These are phyloP conservation scores for Ridgeia piscesae DNA, from an alignment of 1,140 invertebrate genomes.

Conservation along the genomic window DNA sequence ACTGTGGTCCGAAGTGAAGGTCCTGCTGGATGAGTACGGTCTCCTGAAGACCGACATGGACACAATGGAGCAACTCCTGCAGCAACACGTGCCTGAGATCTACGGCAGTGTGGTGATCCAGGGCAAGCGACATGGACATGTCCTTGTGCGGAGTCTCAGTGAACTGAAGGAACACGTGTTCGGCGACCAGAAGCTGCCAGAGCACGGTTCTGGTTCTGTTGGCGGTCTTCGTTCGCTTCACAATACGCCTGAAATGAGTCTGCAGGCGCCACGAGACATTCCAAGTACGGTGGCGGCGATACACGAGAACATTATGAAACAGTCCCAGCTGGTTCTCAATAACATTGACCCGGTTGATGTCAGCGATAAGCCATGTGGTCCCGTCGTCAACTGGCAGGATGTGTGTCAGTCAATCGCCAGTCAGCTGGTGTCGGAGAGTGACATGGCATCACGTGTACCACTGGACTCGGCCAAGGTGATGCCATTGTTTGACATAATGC, in stretches of 20 bases:
- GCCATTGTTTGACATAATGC: background rate
- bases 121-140: background rate
- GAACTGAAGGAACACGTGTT: background rate
- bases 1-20: background rate
- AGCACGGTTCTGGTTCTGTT: background rate
- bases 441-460: background rate
- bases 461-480: background rate
- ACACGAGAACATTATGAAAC: conserved; percentile 14
- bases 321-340: conserved; percentile 8
- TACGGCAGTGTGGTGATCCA: background rate
- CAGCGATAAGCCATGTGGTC: background rate
- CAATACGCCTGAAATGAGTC: background rate
- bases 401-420: background rate
- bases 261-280: background rate
- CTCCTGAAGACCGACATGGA: background rate
- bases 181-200: background rate
- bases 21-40: background rate
- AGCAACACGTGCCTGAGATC: background rate
- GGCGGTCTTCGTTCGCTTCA: background rate
- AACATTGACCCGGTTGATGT: background rate
- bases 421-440: background rate
- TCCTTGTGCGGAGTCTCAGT: background rate
- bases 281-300: background rate
- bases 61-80: background rate
- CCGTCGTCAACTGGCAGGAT: conserved; percentile 3